Percentiles rank a stretch among this genome's conserved stretches.
phyloP scores from a whole-genome alignment of 2,888 invertebrate genomes.

The Chalcis sispes region DNA sequence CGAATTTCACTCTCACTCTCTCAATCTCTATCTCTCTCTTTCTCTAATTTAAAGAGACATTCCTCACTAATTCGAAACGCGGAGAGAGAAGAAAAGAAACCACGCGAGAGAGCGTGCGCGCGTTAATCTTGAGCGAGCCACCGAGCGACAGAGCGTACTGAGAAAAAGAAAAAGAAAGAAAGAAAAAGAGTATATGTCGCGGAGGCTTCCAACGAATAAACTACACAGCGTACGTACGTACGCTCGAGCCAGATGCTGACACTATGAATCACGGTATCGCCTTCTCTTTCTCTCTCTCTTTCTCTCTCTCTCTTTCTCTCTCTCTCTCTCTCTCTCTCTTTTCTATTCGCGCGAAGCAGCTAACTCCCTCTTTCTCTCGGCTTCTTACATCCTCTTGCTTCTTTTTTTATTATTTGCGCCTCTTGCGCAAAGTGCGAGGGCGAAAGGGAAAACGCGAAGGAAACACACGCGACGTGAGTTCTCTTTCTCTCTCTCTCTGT shows the following conservation, averaged over 20 bases:
- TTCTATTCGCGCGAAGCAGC: not conserved
- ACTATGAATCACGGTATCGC: slow-evolving; percentile 50
- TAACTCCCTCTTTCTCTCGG: too few species aligned
- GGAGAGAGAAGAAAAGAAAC: slow-evolving; percentile 13
- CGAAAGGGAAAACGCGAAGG: slow-evolving; percentile 28
- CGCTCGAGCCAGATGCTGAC: slow-evolving; percentile 41
- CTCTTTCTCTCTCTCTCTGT: too few species aligned
- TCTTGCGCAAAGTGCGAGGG: not conserved
- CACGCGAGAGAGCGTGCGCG: not conserved
- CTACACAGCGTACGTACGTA: not conserved
- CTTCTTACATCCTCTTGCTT: too few species aligned
- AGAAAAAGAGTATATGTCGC: not conserved
- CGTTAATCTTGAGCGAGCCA: slow-evolving; percentile 32
- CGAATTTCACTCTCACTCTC: too few species aligned
- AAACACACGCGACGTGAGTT: slow-evolving; percentile 8
- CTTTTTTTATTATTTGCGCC: slow-evolving; percentile 9
- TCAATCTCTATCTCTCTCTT: too few species aligned
- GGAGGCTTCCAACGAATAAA: slow-evolving; percentile 8
- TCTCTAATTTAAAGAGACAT: slow-evolving; percentile 29
- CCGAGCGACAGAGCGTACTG: not conserved
- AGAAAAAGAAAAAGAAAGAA: not conserved
- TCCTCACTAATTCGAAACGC: slow-evolving; percentile 27
- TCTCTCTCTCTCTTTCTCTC: not conserved
- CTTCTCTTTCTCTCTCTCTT: not conserved
- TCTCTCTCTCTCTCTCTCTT: not conserved